phyloP scores from a whole-genome alignment of 2,113 vertebrate genomes.

The Coreoperca whiteheadi region DNA sequence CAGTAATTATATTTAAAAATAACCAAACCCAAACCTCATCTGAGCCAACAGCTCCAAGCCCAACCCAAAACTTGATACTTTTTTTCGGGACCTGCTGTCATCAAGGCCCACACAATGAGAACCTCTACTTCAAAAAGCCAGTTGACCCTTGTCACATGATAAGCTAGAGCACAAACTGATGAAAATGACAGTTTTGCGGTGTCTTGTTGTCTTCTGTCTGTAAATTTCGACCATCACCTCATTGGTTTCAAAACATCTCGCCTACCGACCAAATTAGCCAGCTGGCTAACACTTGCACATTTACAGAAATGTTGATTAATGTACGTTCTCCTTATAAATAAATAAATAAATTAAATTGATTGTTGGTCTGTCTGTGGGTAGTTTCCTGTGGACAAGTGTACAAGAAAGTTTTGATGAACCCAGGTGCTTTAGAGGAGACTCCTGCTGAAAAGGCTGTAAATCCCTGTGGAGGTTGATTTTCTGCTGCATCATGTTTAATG shows the following conservation, averaged over 20 bases:
- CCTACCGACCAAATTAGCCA: too few species aligned
- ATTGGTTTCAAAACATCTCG: too few species aligned
- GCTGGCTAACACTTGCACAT: too few species aligned
- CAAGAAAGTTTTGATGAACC: neutral
- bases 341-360: neutral
- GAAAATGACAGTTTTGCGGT: too few species aligned
- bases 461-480: neutral
- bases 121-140: neutral
- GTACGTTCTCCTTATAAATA: too few species aligned
- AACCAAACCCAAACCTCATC: neutral
- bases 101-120: neutral
- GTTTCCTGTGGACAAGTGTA: neutral
- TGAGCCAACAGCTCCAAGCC: neutral
- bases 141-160: neutral
- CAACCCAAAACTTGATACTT: neutral
- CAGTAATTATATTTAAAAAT: neutral
- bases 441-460: slow-evolving; percentile 1
- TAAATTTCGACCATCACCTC: too few species aligned
- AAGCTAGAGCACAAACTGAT: neutral
- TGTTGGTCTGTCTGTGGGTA: neutral
- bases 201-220: too few species aligned
- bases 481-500: slow-evolving; percentile 3
- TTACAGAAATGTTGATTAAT: too few species aligned
- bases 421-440: slow-evolving; percentile 1
- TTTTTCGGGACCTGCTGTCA: neutral